phyloP scores from a whole-genome alignment of 2,888 invertebrate genomes.

The Barypeithes pellucidus region DNA sequence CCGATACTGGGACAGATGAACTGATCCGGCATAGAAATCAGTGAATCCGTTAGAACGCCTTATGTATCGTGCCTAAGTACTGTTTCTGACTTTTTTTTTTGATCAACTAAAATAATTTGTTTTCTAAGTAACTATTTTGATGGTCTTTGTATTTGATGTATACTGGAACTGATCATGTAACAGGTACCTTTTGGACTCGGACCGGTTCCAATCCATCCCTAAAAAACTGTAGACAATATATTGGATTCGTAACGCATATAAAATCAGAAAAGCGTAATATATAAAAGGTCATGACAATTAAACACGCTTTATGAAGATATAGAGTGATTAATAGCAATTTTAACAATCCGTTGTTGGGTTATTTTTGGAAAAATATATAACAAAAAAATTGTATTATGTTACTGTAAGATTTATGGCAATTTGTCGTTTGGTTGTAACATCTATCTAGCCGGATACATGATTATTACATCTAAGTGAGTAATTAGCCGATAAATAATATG shows the following conservation, averaged over 20 bases:
- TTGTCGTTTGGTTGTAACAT: background rate
- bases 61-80: no score
- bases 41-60: no score
- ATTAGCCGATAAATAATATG: background rate
- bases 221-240: background rate
- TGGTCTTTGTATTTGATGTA: no score
- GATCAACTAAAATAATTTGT: no score
- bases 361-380: background rate
- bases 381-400: background rate
- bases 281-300: constrained; percentile 2
- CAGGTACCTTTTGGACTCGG: no score
- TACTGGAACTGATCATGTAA: no score
- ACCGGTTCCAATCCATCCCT: no score
- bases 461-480: background rate
- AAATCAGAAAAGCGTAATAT: background rate
- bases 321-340: background rate
- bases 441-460: background rate
- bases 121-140: no score
- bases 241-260: background rate
- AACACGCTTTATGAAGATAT: background rate
- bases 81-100: no score
- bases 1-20: no score
- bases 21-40: no score
- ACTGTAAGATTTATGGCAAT: background rate
- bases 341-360: background rate